Percentiles rank a stretch among this genome's conserved stretches.
phyloP scores from a whole-genome alignment of 1,140 invertebrate genomes.

The Acromyrmex heyeri region DNA sequence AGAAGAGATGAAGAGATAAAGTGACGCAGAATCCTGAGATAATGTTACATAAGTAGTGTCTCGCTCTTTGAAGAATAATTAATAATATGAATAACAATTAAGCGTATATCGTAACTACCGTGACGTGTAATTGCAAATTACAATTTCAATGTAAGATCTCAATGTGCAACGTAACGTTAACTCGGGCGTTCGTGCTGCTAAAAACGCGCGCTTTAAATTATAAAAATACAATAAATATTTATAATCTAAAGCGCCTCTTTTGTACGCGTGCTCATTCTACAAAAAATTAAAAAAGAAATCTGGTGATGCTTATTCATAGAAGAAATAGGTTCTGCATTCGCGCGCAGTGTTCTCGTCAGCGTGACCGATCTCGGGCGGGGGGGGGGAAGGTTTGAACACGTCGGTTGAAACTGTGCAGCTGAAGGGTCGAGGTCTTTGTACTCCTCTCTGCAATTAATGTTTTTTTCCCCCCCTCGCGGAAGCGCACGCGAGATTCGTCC shows the following conservation, averaged over 20 bases:
- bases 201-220: neutral
- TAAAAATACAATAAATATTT: slow-evolving; percentile 34
- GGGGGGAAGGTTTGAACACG: neutral
- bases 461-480: neutral
- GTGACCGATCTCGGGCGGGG: neutral
- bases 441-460: neutral
- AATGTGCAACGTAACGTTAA: neutral
- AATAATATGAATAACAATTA: slow-evolving; percentile 7
- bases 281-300: neutral
- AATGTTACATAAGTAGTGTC: neutral
- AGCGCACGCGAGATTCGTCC: slow-evolving; percentile 12
- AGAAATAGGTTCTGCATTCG: neutral
- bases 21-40: neutral
- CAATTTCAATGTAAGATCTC: slow-evolving; percentile 6
- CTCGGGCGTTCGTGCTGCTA: neutral
- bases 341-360: neutral
- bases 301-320: neutral
- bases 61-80: neutral
- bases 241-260: neutral
- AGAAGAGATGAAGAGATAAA: neutral
- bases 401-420: neutral
- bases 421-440: slow-evolving; percentile 41
- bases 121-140: slow-evolving; percentile 1
- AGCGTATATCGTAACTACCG: too few species aligned
- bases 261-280: neutral